Percentiles rank a stretch among this genome's conserved stretches.
These are phyloP conservation scores for Holcopasites calliopsidis DNA, from an alignment of 1,140 invertebrate genomes.

Conservation along the genomic window DNA sequence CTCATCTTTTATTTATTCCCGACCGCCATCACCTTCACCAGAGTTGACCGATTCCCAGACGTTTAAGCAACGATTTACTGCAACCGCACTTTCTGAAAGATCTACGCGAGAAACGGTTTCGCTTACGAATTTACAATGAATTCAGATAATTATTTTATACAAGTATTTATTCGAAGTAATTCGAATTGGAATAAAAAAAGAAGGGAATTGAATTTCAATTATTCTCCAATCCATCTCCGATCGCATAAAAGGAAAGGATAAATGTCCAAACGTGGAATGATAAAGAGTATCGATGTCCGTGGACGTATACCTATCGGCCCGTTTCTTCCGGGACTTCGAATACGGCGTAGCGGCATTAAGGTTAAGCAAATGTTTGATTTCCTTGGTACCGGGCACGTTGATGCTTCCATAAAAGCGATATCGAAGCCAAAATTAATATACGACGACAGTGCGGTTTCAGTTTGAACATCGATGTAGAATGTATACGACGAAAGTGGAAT, in stretches of 20 bases:
- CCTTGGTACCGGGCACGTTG: slow-evolving; percentile 15
- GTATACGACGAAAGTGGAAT: background rate
- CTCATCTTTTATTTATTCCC: background rate
- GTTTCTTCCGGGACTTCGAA: slow-evolving; percentile 27
- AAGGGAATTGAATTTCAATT: too few species aligned
- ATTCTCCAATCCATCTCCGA: too few species aligned
- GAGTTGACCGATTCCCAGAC: too few species aligned
- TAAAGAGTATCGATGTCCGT: background rate
- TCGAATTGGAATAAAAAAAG: too few species aligned
- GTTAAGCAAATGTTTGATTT: slow-evolving; percentile 67
- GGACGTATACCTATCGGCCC: background rate
- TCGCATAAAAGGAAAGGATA: background rate
- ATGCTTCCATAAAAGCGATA: slow-evolving; percentile 19
- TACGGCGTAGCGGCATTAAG: slow-evolving; percentile 52
- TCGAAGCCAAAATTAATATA: slow-evolving; percentile 51
- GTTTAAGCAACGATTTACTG: too few species aligned
- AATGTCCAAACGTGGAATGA: background rate
- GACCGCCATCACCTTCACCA: too few species aligned
- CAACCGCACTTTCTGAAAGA: too few species aligned
- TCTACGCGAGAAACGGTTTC: too few species aligned
- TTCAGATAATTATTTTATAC: too few species aligned
- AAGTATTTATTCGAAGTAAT: too few species aligned
- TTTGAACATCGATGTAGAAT: slow-evolving; percentile 2
- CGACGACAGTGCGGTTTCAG: slow-evolving; percentile 31
- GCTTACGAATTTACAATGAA: too few species aligned